Evolutionary conservation across 2,797 vertebrate species (phyloP), one percentile per base, ranked within the genome.

Genomic region (Characodon lateralis): DNA sequence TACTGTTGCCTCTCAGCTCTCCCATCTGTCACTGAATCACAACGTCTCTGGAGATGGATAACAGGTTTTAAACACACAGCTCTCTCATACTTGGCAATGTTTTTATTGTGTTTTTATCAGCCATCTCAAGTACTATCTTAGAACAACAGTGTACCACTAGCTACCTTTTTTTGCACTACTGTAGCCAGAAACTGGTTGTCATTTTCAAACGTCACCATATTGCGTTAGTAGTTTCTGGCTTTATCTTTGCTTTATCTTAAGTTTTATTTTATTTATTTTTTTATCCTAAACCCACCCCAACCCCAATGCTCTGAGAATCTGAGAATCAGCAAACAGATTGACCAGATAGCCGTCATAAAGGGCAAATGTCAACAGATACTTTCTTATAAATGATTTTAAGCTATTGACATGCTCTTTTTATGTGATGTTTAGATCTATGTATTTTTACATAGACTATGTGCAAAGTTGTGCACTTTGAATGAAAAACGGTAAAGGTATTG

Each of bases 21-120:
- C 55, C 89, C 89, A 90, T 92, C 92, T 93, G 92, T 87, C 74
- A 73, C 65, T 53, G 50, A 89, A 89, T 86, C 87, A 79, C 76
- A 87, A 78, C 76, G 69, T 87, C 91, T 90, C 89, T 73, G 71
- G 85, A 86, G 82, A 88, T 31, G n/a, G 83, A 84, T 93, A 93
- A 92, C 83, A 83, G 53, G 72, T 73, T 91, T 92, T 88, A 76
- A 87, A 81, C 84, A 80, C 74, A 71, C 81, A 77, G 72, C 41
- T 55, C 79, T 71, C 80, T 78, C 79, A 77, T 68, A 72, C 78
- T 73, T 74, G 70, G 71, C 39, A 74, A 53, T 79, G 73, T 79
- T 89, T 83, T 90, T 80, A 91, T 90, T 91, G 86, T 78, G 70
- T 88, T 88, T 89, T 78, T 82, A 85, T 86, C 78, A 83, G 58